Base-by-base conservation (phyloP, 2,888 invertebrate genomes). In the Acanthosepion pharaonis region DNA sequence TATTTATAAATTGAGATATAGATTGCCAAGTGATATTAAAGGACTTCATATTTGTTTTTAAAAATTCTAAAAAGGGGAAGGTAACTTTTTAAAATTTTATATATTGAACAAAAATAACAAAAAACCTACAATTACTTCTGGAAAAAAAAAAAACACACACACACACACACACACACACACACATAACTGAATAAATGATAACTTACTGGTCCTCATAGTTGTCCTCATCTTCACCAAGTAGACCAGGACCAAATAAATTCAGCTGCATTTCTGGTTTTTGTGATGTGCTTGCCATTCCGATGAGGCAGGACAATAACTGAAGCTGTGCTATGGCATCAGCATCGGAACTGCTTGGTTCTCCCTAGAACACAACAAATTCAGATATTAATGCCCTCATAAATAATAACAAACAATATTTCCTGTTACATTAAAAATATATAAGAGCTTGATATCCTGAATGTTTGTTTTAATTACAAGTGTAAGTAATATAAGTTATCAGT, bases 321-420 rank as follows among this genome's bases (percentile, higher is more conserved):
- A 97, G 96, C 95, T 97, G 97, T n/a, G 97, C 97, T 95, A 97
- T 97, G 91, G 97, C 97, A 92, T 96, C 94, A 9, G 97, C 97
- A 95, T 97, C 96, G 42, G 97, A 97, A 18, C 95, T 96, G 91
- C 95, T 95, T 28, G 96, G 95, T 93, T 97, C 97, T 97, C 51
- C 53, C 93, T 93, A 53, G 51, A 93, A 93, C 5, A n/a, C 5
- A 93, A 49, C 20, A 8, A n/a, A 25, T 59, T 25, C 3, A n/a
- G 33, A n/a, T 18, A 78, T 78, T 78, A 78, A 78, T 33, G n/a
- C 15, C 33, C 3, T 23, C 59, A 59, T 59, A 4, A 59, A 20
- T 59, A 59, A 0, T 59, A 59, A 23, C 59, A 59, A 59, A 23
- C 23, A 59, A 59, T 59, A 59, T 23, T 59, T 59, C 25, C 59